Evolutionary conservation across 2,888 invertebrate species (phyloP), one percentile per base, ranked within the genome.

Genomic region (Plagodis pulveraria): DNA sequence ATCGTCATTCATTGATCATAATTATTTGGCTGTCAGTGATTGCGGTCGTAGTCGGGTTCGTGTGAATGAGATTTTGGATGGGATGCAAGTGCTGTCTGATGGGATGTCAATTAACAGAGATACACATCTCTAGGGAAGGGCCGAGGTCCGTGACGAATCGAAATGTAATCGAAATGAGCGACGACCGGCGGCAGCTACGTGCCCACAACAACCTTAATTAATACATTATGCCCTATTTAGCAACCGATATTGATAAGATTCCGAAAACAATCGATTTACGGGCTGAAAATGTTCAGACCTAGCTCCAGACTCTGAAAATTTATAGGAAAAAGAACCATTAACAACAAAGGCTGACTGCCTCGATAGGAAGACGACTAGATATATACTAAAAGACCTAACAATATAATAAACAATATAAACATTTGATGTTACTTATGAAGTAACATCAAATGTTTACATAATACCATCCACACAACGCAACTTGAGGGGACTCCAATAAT

Each of bases 11-110:
- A 80, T 78, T 81, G 79, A 80, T 79, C 72, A 81, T 80, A 73
- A 81, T 80, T 78, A 81, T 83, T 83, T 80, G 75, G 77, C 76
- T 81, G 81, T 84, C 80, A 80, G 73, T 80, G 76, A 74, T 78
- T 78, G 77, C 70, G 64, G 62, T 51, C 58, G 62, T 56, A 55
- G 55, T 52, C 67, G 62, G 54, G 56, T 41, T 45, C 63, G 55
- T 58, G 59, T 56, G 60, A 59, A 58, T 22, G 62, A 47, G 34
- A 57, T 47, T 61, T 38, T 56, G 52, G 38, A 45, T 58, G 48
- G 22, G 57, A 70, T 65, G 71, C 67, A 66, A 73, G 69, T 63
- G 67, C 67, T 52, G 73, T 73, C 69, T 73, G 76, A 82, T 82
- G 77, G 76, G 71, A 74, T 77, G 73, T 84, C 82, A 83, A 83